Evolutionary conservation across 2,797 vertebrate species (phyloP).

Genomic region (Nothura maculosa): DNA sequence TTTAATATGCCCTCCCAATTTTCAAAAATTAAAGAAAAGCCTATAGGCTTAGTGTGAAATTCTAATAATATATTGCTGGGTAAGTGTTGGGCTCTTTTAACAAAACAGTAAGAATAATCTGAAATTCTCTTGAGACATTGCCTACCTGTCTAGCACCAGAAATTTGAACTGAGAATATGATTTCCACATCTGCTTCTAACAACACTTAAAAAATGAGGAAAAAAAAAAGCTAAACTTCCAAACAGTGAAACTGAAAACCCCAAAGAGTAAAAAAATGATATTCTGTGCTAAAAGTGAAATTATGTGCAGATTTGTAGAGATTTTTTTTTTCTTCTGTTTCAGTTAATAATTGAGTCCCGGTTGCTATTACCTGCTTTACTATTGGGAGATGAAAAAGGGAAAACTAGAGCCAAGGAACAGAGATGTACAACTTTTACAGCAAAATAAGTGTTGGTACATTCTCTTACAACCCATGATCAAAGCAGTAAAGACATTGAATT

Average conservation of each 20-base stretch:
- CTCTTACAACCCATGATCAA: not conserved
- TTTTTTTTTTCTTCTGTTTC: not conserved
- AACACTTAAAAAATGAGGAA: accelerated
- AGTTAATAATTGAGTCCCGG: not conserved
- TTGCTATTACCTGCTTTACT: not conserved
- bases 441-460: not conserved
- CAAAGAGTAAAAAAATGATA: not conserved
- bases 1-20: no score
- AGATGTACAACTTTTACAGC: not conserved
- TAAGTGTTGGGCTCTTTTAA: not conserved
- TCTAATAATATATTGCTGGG: not conserved
- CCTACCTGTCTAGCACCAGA: not conserved
- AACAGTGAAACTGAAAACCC: not conserved
- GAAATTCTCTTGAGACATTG: not conserved
- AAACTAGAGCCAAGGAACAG: not conserved
- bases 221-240: not conserved
- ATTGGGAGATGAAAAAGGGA: not conserved
- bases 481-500: not conserved
- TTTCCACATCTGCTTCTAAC: not conserved
- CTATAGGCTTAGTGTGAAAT: accelerated
- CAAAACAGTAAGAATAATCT: not conserved
- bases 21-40: not conserved
- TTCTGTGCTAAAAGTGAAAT: not conserved
- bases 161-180: not conserved
- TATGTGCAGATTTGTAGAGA: not conserved